Percentiles rank a stretch among this genome's conserved stretches.
phyloP scores from a whole-genome alignment of 2,113 vertebrate genomes.

The Gopherus flavomarginatus region DNA sequence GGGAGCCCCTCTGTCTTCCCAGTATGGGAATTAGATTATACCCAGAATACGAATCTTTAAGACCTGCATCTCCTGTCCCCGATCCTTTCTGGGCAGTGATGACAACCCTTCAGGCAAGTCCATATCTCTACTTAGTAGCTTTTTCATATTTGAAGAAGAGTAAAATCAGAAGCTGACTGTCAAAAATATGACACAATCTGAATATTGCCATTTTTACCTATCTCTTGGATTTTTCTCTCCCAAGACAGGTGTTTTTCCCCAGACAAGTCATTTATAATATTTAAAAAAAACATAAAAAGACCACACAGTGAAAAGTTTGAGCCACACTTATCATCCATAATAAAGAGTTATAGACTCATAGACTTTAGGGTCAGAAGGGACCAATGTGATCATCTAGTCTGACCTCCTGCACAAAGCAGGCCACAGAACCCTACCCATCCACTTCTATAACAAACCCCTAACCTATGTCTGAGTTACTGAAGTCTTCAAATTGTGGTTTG shows the following conservation, averaged over 20 bases:
- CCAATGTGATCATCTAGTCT: too few relatives aligned
- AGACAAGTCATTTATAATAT: constrained; percentile 10
- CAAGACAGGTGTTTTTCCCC: not conserved
- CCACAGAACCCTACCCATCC: too few relatives aligned
- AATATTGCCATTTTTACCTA: not conserved
- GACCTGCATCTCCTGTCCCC: not conserved
- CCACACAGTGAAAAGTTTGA: constrained; percentile 46
- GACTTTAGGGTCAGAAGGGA: too few relatives aligned
- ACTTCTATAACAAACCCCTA: too few relatives aligned
- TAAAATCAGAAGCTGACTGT: not conserved
- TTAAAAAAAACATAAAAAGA: constrained; percentile 53
- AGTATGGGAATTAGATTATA: not conserved
- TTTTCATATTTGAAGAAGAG: not conserved
- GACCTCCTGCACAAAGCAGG: too few relatives aligned
- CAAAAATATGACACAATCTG: not conserved
- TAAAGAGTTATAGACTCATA: not conserved
- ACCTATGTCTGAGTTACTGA: too few relatives aligned
- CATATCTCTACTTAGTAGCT: not conserved
- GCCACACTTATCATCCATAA: constrained; percentile 64
- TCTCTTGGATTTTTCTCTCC: not conserved
- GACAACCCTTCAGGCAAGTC: not conserved
- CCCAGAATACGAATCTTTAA: not conserved
- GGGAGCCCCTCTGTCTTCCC: not conserved
- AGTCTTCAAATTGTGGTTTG: too few relatives aligned
- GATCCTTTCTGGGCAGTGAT: not conserved